Evolutionary conservation across 2,113 vertebrate species (phyloP).

Genomic region (Aptenodytes forsteri): DNA sequence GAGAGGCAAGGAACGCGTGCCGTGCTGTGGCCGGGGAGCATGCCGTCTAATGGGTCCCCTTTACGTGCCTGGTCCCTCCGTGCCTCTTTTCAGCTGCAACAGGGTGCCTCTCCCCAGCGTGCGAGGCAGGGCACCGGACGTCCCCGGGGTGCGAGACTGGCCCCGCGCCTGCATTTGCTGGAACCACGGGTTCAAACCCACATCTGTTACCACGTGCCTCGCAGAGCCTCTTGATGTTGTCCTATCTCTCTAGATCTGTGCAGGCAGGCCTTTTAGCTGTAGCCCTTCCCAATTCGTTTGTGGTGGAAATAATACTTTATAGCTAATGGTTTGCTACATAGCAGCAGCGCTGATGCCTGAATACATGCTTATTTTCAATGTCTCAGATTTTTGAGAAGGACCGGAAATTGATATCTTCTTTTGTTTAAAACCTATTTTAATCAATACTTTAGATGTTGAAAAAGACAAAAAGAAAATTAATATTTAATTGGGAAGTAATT

Average conservation of each 20-base stretch:
- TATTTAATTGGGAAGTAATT: not conserved
- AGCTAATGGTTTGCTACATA: not conserved
- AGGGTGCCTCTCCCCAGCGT: not conserved
- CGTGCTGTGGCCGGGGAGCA: fast-evolving
- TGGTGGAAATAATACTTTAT: not conserved
- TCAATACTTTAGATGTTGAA: not conserved
- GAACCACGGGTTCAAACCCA: not conserved
- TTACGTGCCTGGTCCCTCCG: fast-evolving
- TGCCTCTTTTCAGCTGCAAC: not conserved
- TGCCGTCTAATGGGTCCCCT: fast-evolving
- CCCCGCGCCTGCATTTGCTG: not conserved
- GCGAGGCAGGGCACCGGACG: not conserved
- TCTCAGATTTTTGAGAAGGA: not conserved
- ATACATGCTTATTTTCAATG: fast-evolving
- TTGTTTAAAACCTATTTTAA: not conserved
- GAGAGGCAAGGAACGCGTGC: not conserved
- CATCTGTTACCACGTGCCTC: not conserved
- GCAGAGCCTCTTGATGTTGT: not conserved
- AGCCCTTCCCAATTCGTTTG: not conserved
- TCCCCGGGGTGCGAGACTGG: fast-evolving
- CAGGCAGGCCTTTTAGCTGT: not conserved
- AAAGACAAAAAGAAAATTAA: not conserved
- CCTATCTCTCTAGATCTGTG: not conserved
- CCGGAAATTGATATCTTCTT: not conserved
- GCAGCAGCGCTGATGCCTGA: not conserved